Evolutionary conservation across 2,888 invertebrate species (phyloP).

Genomic region (Sarcophaga rosellei): DNA sequence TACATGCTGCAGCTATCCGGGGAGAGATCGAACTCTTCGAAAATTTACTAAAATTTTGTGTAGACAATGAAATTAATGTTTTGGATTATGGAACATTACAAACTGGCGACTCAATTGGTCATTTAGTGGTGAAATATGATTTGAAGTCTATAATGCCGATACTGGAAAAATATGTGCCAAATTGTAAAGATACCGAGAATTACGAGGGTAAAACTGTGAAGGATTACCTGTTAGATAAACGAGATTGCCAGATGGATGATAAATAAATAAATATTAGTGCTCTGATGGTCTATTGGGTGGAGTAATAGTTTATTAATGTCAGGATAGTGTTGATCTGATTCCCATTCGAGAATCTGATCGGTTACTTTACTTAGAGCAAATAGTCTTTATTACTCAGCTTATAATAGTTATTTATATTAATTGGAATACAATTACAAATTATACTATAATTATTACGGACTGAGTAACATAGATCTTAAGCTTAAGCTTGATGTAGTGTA

Average conservation of each 20-base stretch:
- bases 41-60: slow-evolving; percentile 38
- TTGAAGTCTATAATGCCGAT: slow-evolving; percentile 1
- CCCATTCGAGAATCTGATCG: too few relatives aligned
- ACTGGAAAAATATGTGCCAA: slow-evolving; percentile 12
- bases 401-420: too few relatives aligned
- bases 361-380: too few relatives aligned
- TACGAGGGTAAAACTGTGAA: slow-evolving; percentile 1
- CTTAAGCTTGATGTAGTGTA: too few relatives aligned
- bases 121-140: slow-evolving; percentile 29
- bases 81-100: slow-evolving; percentile 46
- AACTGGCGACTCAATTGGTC: slow-evolving; percentile 49
- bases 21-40: slow-evolving; percentile 8
- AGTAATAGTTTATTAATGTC: too few relatives aligned
- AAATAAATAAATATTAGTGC: background rate
- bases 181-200: slow-evolving; percentile 7
- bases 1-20: slow-evolving; percentile 37
- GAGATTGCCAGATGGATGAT: background rate
- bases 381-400: too few relatives aligned
- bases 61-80: slow-evolving; percentile 21
- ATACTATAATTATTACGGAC: too few relatives aligned
- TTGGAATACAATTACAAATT: too few relatives aligned
- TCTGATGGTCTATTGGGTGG: too few relatives aligned
- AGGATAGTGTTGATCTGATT: too few relatives aligned
- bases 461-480: too few relatives aligned
- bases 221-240: background rate